Evolutionary conservation across 1,140 invertebrate species (phyloP), one percentile per base, ranked within the genome.

Genomic region (Ceratosolen solmsi): DNA sequence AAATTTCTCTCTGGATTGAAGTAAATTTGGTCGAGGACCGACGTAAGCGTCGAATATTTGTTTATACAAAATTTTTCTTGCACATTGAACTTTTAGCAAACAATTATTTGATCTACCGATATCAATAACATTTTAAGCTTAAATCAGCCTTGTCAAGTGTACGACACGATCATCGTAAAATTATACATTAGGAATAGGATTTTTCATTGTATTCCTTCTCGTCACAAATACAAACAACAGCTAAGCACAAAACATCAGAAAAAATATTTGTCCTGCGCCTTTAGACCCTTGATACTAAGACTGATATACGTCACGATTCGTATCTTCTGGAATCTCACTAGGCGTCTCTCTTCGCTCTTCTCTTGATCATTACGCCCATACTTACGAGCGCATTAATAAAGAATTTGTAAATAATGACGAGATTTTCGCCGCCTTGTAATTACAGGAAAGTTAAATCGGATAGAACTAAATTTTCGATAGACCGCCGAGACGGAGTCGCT

Each of bases 101-200:
- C n/a, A n/a, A n/a, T n/a, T n/a, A n/a, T n/a, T n/a, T n/a, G n/a
- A n/a, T n/a, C n/a, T n/a, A n/a, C n/a, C n/a, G n/a, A n/a, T n/a
- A n/a, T n/a, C n/a, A n/a, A n/a, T n/a, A 84, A 73, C 20, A 46
- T 72, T 51, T 72, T 30, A 15, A 65, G 17, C 60, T 22, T 22
- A 58, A 58, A 17, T 5, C 54, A 5, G 54, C 20, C 54, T 58
- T 22, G 54, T 17, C 54, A 22, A 58, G 15, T 58, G 54, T 58
- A 4, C 54, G 54, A 9, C n/a, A n/a, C n/a, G n/a, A n/a, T n/a
- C n/a, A n/a, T n/a, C n/a, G n/a, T n/a, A n/a, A n/a, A n/a, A n/a
- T n/a, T n/a, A n/a, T n/a, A n/a, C n/a, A n/a, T n/a, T n/a, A n/a
- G n/a, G n/a, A n/a, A n/a, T n/a, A n/a, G n/a, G n/a, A n/a, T n/a